A percentile compares a stretch with the other conserved stretches of the same genome.
Evolutionary conservation across 2,797 vertebrate species (phyloP).

Genomic region (Clarias fuscus): DNA sequence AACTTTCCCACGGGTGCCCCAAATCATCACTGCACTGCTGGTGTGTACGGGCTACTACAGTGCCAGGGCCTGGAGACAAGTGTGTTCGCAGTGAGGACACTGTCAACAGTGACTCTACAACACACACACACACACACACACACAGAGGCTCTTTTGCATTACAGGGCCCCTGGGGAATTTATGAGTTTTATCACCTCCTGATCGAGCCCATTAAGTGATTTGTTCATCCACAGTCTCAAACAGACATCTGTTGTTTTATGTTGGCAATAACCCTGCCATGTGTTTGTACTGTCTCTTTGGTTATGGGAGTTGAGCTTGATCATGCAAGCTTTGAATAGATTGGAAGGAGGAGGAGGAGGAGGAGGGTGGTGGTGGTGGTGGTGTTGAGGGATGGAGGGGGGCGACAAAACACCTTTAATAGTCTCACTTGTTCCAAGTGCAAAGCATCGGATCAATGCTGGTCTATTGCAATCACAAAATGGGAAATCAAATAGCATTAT

Average conservation of each 20-base stretch:
- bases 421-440: conserved; percentile 90
- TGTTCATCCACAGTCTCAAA: conserved; percentile 87
- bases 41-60: conserved; percentile 66
- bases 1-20: conserved; percentile 94
- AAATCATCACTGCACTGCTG: conserved; percentile 53
- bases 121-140: conserved; percentile 54
- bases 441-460: conserved; percentile 96
- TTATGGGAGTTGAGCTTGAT: conserved; percentile 89
- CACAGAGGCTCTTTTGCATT: conserved; percentile 89
- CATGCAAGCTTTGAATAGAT: conserved; percentile 87
- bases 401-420: conserved; percentile 94
- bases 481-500: conserved; percentile 98
- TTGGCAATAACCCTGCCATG: conserved; percentile 83
- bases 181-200: conserved; percentile 97
- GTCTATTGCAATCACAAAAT: conserved; percentile 98
- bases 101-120: conserved; percentile 89
- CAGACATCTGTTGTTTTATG: conserved; percentile 99
- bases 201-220: conserved; percentile 99
- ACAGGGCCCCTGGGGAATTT: conserved; percentile 99
- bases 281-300: conserved; percentile 94
- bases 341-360: conserved; percentile 58
- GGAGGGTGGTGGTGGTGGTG: conserved; percentile 70
- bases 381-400: conserved; percentile 63
- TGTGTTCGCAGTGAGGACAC: conserved; percentile 91
- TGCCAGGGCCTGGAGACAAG: conserved; percentile 80